Evolutionary conservation across 2,113 vertebrate species (phyloP), one percentile per base, ranked within the genome.

Genomic region (Halichoerus grypus): DNA sequence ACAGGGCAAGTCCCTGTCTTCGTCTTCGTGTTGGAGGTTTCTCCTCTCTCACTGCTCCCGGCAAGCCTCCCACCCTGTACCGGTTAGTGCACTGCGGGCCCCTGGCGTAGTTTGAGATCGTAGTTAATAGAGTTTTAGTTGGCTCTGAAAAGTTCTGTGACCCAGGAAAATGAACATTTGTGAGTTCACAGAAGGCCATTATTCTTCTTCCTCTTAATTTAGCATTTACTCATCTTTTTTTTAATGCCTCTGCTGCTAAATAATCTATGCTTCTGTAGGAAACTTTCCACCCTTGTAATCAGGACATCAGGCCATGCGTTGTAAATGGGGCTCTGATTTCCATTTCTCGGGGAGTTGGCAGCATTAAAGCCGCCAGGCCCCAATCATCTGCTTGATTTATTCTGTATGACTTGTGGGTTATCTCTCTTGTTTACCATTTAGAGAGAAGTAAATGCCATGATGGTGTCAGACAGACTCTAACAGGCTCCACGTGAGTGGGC

Each of bases 151-250:
- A 97, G 81, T 96, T 97, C 95, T 91, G 39, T 77, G 95, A 97
- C 93, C 97, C 94, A 15, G 94, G 85, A 96, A 98, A 97, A 94
- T 88, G 85, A 97, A 63, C 49, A 24, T 95, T 95, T 92, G 79
- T 51, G 84, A 96, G 96, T 96, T 97, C 97, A 94, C 69, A 61
- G 87, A 88, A 92, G 94, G 87, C 81, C 93, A 93, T 97, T 95
- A 72, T 94, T 98, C 92, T 93, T 93, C 91, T 95, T 95, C 95
- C 96, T 97, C 81, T 95, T 96, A 92, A 97, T 98, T 97, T 93
- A 93, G 76, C 97, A 93, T 77, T 97, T 96, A 91, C 91, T 87
- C 93, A 82, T 97, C 76, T 15, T 90, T 93, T 90, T 57, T 96
- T 88, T 91, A 67, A 94, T 82, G 94, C 63, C 59, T 85, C 72